phyloP scores from a whole-genome alignment of 37 sponge, comb jelly and placozoan genomes.

The Petrosia ficiformis region DNA sequence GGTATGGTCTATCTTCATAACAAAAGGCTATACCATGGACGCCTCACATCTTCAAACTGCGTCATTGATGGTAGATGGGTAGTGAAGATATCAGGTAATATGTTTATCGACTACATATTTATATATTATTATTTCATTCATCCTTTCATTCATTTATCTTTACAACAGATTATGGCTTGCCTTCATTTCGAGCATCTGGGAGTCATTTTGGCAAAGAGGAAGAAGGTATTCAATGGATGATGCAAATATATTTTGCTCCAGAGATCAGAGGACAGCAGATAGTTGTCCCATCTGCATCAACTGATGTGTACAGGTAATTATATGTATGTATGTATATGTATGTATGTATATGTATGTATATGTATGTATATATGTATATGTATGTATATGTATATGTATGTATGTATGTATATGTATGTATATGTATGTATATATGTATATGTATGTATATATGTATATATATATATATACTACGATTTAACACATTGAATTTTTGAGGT shows the following conservation, averaged over 20 bases:
- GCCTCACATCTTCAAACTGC: constrained; percentile 83
- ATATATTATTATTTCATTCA: not conserved
- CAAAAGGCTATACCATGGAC: constrained; percentile 64
- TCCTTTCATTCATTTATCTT: not conserved
- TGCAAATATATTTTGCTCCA: constrained; percentile 44
- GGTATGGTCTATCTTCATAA: constrained; percentile 82
- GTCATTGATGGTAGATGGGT: constrained; percentile 92
- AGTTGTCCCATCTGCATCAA: constrained; percentile 8
- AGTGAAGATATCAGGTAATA: constrained; percentile 79
- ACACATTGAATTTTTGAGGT: too few species aligned
- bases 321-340: not conserved
- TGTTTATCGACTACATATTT: not conserved
- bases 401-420: too few species aligned
- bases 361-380: not conserved
- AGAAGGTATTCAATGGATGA: not conserved
- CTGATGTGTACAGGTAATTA: constrained; percentile 67
- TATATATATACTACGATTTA: too few species aligned
- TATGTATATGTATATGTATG: too few species aligned
- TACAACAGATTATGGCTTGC: constrained; percentile 63
- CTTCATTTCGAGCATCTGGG: constrained; percentile 15
- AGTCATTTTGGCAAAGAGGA: not conserved
- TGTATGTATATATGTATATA: too few species aligned
- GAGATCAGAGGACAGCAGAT: constrained; percentile 26
- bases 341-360: constrained; percentile 1
- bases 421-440: too few species aligned